Percentiles rank a stretch among this genome's conserved stretches.
Conservation (phyloP, 2,797 vertebrate species). For the Lerista edwardsae region DNA sequence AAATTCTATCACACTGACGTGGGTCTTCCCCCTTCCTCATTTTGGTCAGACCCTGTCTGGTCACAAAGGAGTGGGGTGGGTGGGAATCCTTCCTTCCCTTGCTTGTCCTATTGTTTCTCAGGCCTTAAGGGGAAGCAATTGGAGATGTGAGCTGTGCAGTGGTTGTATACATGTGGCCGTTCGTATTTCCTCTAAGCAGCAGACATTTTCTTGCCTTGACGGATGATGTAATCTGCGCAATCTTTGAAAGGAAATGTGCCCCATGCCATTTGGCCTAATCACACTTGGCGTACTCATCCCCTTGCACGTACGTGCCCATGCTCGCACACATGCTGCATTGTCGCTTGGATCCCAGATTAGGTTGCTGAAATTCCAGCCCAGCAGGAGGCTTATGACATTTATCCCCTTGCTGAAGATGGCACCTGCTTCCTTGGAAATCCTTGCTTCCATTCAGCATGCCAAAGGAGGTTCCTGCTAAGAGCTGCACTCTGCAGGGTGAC, state of each 20-base stretch:
- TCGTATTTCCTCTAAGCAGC: constrained; percentile 61
- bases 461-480: background rate
- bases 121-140: constrained; percentile 58
- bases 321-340: background rate
- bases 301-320: constrained; percentile 8
- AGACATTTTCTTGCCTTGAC: constrained; percentile 40
- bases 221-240: background rate
- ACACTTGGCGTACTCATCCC: background rate
- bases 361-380: constrained; percentile 11
- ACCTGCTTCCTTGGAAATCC: background rate
- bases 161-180: constrained; percentile 53
- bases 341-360: background rate
- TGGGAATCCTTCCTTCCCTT: constrained; percentile 36
- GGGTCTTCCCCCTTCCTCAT: constrained; percentile 47
- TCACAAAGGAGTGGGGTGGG: constrained; percentile 40
- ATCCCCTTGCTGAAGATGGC: background rate
- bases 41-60: constrained; percentile 42
- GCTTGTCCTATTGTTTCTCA: constrained; percentile 48
- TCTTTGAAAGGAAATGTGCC: background rate
- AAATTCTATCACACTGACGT: constrained; percentile 38
- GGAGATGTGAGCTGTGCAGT: constrained; percentile 55
- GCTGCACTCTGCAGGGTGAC: background rate
- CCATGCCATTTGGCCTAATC: constrained; percentile 13
- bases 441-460: background rate
- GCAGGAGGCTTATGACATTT: background rate